phyloP scores from a whole-genome alignment of 1,140 invertebrate species.

The Panulirus ornatus region DNA sequence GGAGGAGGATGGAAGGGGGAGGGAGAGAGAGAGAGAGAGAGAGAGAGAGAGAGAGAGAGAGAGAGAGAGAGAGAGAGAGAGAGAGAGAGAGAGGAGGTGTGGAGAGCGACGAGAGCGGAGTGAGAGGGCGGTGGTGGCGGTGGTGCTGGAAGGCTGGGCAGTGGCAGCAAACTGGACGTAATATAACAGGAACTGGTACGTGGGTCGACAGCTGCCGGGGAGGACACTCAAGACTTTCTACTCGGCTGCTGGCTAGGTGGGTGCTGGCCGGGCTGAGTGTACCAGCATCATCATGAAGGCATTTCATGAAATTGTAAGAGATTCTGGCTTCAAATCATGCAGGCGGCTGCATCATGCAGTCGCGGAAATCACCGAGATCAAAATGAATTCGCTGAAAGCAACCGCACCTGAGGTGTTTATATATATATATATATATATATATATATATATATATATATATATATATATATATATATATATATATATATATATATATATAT shows the following conservation, averaged over 20 bases:
- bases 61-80: constrained; percentile 19
- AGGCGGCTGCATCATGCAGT: too few species aligned
- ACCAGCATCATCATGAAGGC: too few species aligned
- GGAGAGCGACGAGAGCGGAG: neutral
- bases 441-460: too few species aligned
- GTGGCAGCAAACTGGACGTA: neutral
- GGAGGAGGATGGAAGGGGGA: constrained; percentile 10
- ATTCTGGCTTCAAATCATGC: too few species aligned
- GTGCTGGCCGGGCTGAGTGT: too few species aligned
- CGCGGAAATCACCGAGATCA: too few species aligned
- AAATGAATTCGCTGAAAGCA: too few species aligned
- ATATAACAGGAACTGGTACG: neutral
- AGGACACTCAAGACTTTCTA: neutral
- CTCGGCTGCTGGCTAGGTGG: neutral
- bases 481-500: too few species aligned
- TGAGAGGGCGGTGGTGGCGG: neutral
- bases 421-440: too few species aligned
- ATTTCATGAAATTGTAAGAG: too few species aligned
- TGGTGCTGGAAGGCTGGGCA: neutral
- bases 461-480: too few species aligned
- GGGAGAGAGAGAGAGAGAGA: neutral
- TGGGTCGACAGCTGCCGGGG: neutral
- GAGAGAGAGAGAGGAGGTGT: neutral
- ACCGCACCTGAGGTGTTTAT: too few species aligned
- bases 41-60: neutral